Evolutionary conservation across 2,888 invertebrate genomes (phyloP).

Genomic region (Allolobophora icterica): DNA sequence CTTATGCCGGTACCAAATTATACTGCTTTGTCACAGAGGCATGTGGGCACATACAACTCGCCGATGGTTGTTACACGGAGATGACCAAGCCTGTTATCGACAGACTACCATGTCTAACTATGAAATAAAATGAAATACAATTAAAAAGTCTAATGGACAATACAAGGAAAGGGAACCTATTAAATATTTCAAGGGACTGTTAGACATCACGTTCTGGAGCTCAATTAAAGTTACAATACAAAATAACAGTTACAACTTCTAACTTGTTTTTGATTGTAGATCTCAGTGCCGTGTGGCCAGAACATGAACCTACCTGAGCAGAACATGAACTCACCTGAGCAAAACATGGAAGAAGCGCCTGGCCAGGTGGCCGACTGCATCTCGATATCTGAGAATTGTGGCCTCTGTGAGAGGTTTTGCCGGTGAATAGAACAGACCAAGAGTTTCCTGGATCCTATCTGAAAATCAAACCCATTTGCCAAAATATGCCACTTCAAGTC

Average conservation of each 20-base stretch:
- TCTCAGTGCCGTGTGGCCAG: background rate
- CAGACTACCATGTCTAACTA: no score
- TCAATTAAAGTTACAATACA: background rate
- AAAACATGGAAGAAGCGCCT: conserved; percentile 86
- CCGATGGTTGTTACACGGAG: no score
- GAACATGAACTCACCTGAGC: conserved; percentile 74
- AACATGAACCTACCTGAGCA: conserved; percentile 73
- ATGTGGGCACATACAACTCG: no score
- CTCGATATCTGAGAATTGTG: conserved; percentile 77
- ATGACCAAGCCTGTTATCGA: no score
- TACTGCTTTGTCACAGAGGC: no score
- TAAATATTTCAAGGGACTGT: background rate
- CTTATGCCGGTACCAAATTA: no score
- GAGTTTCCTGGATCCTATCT: conserved; percentile 76
- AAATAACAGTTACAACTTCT: background rate
- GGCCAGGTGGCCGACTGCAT: conserved; percentile 79
- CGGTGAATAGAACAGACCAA: conserved; percentile 82
- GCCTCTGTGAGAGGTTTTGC: conserved; percentile 74
- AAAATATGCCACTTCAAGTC: background rate
- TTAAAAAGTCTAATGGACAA: no score
- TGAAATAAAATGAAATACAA: no score
- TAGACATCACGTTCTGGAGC: background rate
- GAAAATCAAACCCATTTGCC: conserved; percentile 37
- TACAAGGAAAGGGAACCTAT: no score
- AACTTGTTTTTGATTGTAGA: background rate